Evolutionary conservation across 2,113 vertebrate species (phyloP).

Genomic region (Ranitomeya imitator): DNA sequence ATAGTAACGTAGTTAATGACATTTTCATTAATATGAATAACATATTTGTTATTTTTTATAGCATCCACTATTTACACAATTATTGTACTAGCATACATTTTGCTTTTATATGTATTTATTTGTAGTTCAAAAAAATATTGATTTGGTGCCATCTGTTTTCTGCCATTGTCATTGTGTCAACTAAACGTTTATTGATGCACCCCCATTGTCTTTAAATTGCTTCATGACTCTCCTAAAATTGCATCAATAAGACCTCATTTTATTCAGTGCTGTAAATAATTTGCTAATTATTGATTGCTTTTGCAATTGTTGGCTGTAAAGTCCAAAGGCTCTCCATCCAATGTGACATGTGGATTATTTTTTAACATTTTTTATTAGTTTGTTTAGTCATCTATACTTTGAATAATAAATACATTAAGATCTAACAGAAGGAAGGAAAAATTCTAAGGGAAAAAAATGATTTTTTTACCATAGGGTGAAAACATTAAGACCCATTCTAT

Average conservation of each 20-base stretch:
- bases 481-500: too few species aligned
- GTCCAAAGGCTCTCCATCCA: neutral
- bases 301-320: conserved; percentile 16
- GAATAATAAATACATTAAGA: too few species aligned
- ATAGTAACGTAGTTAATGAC: neutral
- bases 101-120: neutral
- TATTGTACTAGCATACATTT: neutral
- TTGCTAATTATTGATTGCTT: conserved; percentile 24
- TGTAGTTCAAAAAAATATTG: conserved; percentile 15
- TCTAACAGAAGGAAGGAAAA: too few species aligned
- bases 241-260: conserved; percentile 38
- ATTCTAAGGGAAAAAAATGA: too few species aligned
- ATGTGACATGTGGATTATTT: too few species aligned
- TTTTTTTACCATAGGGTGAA: too few species aligned
- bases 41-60: neutral
- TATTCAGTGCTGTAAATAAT: conserved; percentile 5
- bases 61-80: too few species aligned
- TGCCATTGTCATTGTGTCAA: conserved; percentile 28
- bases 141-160: conserved; percentile 20
- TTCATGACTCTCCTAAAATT: conserved; percentile 48
- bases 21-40: neutral
- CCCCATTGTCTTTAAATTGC: conserved; percentile 40
- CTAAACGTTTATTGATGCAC: conserved; percentile 46
- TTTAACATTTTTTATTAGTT: too few species aligned
- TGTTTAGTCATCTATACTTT: too few species aligned